Evolutionary conservation across 2,797 vertebrate genomes (phyloP), one percentile per base, ranked within the genome.

Genomic region (Sylvia borin): DNA sequence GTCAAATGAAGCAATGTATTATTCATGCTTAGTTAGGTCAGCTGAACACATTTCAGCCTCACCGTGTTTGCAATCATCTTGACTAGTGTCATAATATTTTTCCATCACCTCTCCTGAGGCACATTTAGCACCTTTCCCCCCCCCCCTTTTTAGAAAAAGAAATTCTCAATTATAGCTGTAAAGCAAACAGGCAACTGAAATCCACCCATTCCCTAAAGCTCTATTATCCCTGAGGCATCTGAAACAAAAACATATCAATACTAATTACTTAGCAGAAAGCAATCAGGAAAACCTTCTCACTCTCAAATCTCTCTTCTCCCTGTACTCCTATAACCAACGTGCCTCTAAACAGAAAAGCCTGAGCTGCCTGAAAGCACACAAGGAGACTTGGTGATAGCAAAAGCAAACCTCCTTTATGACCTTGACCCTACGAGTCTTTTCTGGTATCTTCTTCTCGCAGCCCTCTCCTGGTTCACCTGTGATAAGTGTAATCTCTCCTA

Each of bases 81-180:
- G 95, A 97, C 89, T 97, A 84, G 81, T 97, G 96, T 97, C 97
- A 98, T 97, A 98, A 97, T 97, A 97, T 98, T 97, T 97, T 98
- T 97, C 92, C 80, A 93, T 47, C 45, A 90, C 92, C 95, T 97
- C 88, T 96, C 94, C 89, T 1, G 88, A 97, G 92, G 96, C 70
- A 95, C 92, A 97, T 96, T 97, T 97, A 97, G 53, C 95, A 96
- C 96, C 74, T 96, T 97, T 75, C 95, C 45, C 14, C 29, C 72
- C 76, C 93, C 92, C 92, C 62, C 32, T 85, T 96, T 96, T 95
- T 76, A 97, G 84, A 85, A 90, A 93, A 87, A 88, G 81, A 96
- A 96, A 95, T 96, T 91, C 85, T 96, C 94, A 96, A 54, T 97
- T 93, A 83, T 93, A 94, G 92, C 51, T 79, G 93, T 95, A 96